Conservation (phyloP, 2,797 vertebrate species). For the Alca torda region DNA sequence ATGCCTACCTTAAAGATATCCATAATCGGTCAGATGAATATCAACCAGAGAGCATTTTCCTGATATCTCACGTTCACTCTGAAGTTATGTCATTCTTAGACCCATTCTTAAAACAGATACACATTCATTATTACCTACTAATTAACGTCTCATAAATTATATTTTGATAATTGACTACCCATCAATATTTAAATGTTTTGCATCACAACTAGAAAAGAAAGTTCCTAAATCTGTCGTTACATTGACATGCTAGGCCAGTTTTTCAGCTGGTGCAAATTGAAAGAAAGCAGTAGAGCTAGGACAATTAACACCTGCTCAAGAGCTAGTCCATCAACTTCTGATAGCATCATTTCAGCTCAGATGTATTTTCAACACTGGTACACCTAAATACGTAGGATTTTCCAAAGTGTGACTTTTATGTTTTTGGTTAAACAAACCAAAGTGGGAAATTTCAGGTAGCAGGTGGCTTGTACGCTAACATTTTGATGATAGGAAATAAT, state of each 20-base stretch:
- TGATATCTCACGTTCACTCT: neutral
- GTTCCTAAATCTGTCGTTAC: neutral
- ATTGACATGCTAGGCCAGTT: neutral
- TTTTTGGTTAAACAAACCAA: neutral
- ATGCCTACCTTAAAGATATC: neutral
- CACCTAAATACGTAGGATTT: neutral
- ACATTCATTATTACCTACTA: neutral
- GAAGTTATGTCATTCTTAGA: neutral
- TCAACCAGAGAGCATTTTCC: neutral
- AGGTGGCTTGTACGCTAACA: neutral
- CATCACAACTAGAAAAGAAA: neutral
- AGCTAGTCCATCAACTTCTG: neutral
- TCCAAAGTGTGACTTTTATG: neutral
- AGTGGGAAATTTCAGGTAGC: neutral
- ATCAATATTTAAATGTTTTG: neutral
- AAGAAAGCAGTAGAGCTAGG: slow-evolving; percentile 25
- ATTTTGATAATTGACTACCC: neutral
- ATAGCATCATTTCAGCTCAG: neutral
- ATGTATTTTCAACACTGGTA: neutral
- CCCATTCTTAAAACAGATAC: neutral
- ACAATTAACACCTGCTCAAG: slow-evolving; percentile 43
- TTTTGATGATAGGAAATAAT: neutral
- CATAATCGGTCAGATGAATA: slow-evolving; percentile 3
- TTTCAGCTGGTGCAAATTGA: slow-evolving; percentile 32
- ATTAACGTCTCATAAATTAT: neutral